These are phyloP conservation scores for Danionella dracula DNA, from an alignment of 2,797 vertebrate genomes.

Conservation along the genomic window DNA sequence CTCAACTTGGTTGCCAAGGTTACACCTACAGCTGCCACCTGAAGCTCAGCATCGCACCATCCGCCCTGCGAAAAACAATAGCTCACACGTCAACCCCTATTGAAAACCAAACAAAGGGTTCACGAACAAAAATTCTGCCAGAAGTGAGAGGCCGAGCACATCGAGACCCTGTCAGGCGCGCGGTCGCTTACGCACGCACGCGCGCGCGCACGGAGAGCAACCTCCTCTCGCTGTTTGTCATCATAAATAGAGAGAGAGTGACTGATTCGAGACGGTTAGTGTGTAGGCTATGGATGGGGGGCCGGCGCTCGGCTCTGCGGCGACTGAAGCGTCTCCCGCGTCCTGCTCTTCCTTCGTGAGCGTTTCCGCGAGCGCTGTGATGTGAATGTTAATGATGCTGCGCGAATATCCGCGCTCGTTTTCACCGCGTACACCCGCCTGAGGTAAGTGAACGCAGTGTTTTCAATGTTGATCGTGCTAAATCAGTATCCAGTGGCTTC, in stretches of 20 bases:
- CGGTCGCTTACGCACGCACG: neutral
- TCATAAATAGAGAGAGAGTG: neutral
- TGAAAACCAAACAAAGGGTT: conserved; percentile 19
- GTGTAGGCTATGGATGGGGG: conserved; percentile 14
- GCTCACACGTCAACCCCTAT: conserved; percentile 28
- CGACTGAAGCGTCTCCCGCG: conserved; percentile 24
- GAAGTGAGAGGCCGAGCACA: neutral
- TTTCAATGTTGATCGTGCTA: neutral
- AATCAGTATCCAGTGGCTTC: neutral
- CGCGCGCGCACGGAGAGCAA: neutral
- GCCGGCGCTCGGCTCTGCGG: conserved; percentile 24
- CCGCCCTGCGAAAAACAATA: conserved; percentile 61
- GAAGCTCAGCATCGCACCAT: conserved; percentile 64
- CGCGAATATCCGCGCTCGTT: conserved; percentile 40
- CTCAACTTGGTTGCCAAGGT: conserved; percentile 67
- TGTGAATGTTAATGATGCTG: conserved; percentile 47
- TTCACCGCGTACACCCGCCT: conserved; percentile 20
- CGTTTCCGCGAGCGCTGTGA: conserved; percentile 34
- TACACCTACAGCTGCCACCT: conserved; percentile 75
- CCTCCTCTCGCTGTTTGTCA: neutral
- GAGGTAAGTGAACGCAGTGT: conserved; percentile 38
- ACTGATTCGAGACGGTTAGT: neutral
- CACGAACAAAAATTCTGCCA: conserved; percentile 3
- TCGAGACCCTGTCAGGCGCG: neutral
- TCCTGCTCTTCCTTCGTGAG: conserved; percentile 32